Conservation (phyloP, 2,113 vertebrate genomes). For the Rhinolophus sinicus region DNA sequence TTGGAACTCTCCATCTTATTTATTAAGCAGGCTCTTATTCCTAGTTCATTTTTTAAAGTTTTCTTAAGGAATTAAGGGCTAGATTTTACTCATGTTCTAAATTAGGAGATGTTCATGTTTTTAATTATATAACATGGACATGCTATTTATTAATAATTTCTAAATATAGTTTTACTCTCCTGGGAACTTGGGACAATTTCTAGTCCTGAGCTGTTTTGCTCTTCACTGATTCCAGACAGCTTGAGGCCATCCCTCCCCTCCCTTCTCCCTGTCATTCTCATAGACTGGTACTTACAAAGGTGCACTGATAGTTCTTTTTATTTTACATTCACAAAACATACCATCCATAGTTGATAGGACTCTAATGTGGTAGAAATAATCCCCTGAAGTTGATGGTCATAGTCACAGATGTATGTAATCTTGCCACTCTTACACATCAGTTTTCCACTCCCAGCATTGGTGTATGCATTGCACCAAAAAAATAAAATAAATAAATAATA, state of each 20-base stretch:
- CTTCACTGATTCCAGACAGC: not conserved
- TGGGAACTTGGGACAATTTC: not conserved
- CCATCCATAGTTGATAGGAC: not conserved
- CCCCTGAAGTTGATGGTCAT: not conserved
- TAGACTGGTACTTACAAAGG: not conserved
- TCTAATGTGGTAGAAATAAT: not conserved
- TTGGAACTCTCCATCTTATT: not conserved
- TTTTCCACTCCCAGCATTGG: not conserved
- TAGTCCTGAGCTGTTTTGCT: not conserved
- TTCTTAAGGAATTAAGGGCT: constrained; percentile 6
- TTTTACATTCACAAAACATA: not conserved
- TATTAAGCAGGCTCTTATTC: not conserved
- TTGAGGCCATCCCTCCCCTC: not conserved
- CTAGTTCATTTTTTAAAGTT: not conserved
- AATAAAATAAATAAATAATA: no score
- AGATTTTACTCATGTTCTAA: constrained; percentile 8
- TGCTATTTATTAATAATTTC: not conserved
- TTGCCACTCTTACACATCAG: not conserved
- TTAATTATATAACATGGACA: not conserved
- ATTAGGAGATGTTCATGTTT: not conserved
- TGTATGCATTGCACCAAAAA: not conserved
- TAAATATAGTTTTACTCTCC: not conserved
- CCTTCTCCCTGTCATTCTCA: not conserved
- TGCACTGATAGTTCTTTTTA: not conserved
- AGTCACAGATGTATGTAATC: no score